Base-by-base conservation (phyloP, 2,888 invertebrate genomes). In the Nycteola revayana region DNA sequence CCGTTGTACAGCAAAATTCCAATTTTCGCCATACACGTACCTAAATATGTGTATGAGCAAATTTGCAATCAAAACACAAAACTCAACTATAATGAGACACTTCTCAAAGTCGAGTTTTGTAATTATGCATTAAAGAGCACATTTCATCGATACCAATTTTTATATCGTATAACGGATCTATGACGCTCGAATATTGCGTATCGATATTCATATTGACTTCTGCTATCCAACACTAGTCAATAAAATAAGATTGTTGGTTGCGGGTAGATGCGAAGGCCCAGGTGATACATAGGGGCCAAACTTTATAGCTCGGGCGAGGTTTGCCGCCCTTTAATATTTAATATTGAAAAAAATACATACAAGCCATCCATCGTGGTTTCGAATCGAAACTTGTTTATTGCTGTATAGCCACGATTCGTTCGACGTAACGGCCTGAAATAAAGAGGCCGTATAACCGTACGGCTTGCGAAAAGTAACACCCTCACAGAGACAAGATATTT, bases 261-360 rank as follows among this genome's bases (percentile, higher is more conserved):
- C 64, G 69, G 64, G 65, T 56, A 55, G 60, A 66, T 59, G 50
- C 55, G 66, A 63, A 66, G 75, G 66, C 75, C 72, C 82, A 79
- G 78, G 81, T 85, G 85, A 85, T 83, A 72, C 82, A 81, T 77
- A 68, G 71, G 69, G 74, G 75, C 66, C 74, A 53, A 76, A 79
- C 62, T 84, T 87, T 86, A 87, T 82, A 73, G 81, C 74, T 48
- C 55, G 66, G 60, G 75, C 66, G 80, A 78, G 84, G 82, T 81
- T 83, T 80, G 68, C 77, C 74, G 75, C 73, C 55, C 71, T 77
- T 86, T 77, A 85, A 84, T 82, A 83, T 79, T 80, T 82, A 76
- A 79, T 81, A 80, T 76, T 74, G 74, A 73, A 77, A 81, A 80
- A 80, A 79, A 52, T 39, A 56, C 38, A 50, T 40, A 69, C 60